Evolutionary conservation across 2,797 vertebrate species (phyloP).

Genomic region (Percopsis omiscomaycus): DNA sequence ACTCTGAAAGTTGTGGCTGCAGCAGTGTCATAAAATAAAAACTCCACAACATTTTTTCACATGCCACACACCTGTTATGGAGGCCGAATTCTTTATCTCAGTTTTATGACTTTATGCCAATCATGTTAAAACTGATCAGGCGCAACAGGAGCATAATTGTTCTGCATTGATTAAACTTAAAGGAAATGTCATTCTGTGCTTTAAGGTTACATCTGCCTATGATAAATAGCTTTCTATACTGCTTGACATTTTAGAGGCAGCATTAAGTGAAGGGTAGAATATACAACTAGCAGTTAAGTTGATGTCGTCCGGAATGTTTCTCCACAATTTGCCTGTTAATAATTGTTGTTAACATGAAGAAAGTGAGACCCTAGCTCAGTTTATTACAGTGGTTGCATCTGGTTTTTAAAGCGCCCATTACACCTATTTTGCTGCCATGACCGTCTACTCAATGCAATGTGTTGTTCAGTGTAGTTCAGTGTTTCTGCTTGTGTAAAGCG

Average conservation of each 20-base stretch:
- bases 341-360: conserved; percentile 11
- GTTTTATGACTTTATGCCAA: too few relatives aligned
- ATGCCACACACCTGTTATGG: conserved; percentile 17
- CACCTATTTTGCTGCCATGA: neutral
- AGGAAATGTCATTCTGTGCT: too few relatives aligned
- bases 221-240: too few relatives aligned
- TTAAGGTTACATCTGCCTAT: too few relatives aligned
- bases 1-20: conserved; percentile 36
- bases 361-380: neutral
- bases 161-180: too few relatives aligned
- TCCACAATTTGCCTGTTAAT: neutral
- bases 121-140: too few relatives aligned
- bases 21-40: conserved; percentile 31
- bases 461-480: neutral
- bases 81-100: too few relatives aligned
- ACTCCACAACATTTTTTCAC: conserved; percentile 12
- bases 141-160: too few relatives aligned
- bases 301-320: conserved; percentile 7
- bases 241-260: conserved; percentile 12
- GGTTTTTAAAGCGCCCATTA: conserved; percentile 4
- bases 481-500: conserved; percentile 1
- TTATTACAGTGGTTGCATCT: neutral
- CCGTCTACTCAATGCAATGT: neutral
- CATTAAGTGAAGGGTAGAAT: neutral
- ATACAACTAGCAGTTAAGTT: neutral